Base-by-base conservation (phyloP, 2,797 vertebrate species). In the Mallotus villosus region DNA sequence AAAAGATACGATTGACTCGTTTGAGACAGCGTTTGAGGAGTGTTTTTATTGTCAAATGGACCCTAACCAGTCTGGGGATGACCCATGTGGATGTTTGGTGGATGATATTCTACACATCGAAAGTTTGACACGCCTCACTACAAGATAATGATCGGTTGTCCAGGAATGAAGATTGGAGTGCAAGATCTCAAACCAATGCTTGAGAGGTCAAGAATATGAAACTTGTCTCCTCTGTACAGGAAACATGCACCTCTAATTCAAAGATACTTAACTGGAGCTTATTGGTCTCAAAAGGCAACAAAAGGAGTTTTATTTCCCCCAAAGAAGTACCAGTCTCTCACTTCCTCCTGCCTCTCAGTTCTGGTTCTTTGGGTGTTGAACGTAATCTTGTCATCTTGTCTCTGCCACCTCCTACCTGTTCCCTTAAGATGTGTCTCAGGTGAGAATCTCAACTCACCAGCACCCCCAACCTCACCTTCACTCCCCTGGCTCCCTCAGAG, bases 371-470 rank as follows among this genome's bases (percentile, higher is more conserved):
- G 81, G 81, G 80, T 81, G 78, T 81, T 77, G 70, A 73, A 82
- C 74, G 75, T 78, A 27, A 27, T 27, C 3, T 4, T 4, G 51
- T 55, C 51, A 4, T n/a, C 17, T 19, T 55, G 19, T n/a, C 4
- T 55, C 5, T n/a, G 19, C 4, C 46, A 24, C 57, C 32, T 78
- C n/a, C 73, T 60, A 32, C 60, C 73, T 75, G 51, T 53, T 66
- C 75, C 74, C 78, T 79, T 86, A 80, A 53, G 25, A 59, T 71
- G 78, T 85, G 91, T 92, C 91, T 89, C 90, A 92, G 92, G 90
- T 92, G 88, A 92, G 82, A 86, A 91, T 92, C 91, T 86, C 80
- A 83, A 86, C 84, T 78, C 84, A 68, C 81, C 58, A 63, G 79
- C 83, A 85, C 88, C 90, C 85, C 73, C 80, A 83, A 85, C 85